Evolutionary conservation across 30 jellyfish, hydroid and myxozoan genomes (phyloP).

Genomic region (Turritopsis rubra): DNA sequence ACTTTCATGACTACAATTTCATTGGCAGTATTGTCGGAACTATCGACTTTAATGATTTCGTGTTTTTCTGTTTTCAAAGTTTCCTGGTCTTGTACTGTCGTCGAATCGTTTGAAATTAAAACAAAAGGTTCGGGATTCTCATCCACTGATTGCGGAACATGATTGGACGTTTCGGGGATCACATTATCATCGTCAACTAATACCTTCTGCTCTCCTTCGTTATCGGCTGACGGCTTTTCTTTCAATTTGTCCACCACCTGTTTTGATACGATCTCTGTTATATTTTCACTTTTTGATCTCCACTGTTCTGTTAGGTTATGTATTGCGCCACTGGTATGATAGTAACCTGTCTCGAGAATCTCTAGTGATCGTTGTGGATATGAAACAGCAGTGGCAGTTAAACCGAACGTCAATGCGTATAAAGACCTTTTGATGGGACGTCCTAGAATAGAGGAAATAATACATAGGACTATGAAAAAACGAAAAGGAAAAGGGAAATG

Average conservation of each 20-base stretch:
- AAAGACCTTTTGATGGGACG: constrained; percentile 36
- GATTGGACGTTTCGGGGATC: background rate
- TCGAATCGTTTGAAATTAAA: background rate
- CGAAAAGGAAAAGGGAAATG: background rate
- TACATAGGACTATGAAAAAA: background rate
- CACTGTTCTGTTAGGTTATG: background rate
- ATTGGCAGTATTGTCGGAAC: background rate
- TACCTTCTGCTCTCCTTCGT: background rate
- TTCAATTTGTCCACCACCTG: too few species aligned
- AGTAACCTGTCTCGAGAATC: constrained; percentile 21
- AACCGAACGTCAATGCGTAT: constrained; percentile 18
- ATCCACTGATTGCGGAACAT: background rate
- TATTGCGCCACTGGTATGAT: constrained; percentile 3
- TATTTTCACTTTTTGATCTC: background rate
- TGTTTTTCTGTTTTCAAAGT: background rate
- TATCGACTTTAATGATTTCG: background rate
- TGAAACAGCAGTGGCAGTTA: constrained; percentile 23
- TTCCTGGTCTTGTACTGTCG: constrained; percentile 14
- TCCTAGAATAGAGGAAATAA: constrained; percentile 6
- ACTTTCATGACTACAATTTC: background rate
- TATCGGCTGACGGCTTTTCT: background rate
- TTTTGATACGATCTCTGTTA: background rate
- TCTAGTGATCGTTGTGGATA: constrained; percentile 29
- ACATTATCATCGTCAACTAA: background rate
- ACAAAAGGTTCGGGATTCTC: background rate